Evolutionary conservation across 2,888 invertebrate species (phyloP).

Genomic region (Julus scandinavius): DNA sequence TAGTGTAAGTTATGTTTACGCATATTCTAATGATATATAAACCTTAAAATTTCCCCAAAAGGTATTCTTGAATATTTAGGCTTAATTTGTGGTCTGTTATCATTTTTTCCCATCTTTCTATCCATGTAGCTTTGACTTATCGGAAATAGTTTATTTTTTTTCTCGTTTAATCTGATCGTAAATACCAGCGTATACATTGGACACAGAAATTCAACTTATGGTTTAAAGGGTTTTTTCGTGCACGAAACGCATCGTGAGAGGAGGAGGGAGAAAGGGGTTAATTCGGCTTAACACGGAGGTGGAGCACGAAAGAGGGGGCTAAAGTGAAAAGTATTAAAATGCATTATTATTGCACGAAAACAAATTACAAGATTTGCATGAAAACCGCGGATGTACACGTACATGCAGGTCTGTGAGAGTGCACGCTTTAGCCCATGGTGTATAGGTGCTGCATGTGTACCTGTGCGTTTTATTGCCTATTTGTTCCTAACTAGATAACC

Average conservation of each 20-base stretch:
- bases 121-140: not conserved
- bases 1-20: no score
- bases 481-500: conserved; percentile 43
- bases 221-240: not conserved
- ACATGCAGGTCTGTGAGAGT: not conserved
- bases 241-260: conserved; percentile 22
- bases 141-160: not conserved
- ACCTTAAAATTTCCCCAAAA: not conserved
- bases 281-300: conserved; percentile 46
- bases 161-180: conserved; percentile 31
- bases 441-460: not conserved
- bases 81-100: not conserved
- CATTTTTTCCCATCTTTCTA: conserved; percentile 12
- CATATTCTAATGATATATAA: not conserved
- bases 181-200: not conserved
- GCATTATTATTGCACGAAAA: conserved; percentile 46
- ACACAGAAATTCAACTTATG: not conserved
- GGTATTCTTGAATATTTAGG: not conserved
- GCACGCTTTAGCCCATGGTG: not conserved
- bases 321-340: conserved; percentile 42
- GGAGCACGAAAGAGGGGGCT: conserved; percentile 33
- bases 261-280: not conserved
- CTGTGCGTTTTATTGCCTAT: conserved; percentile 46
- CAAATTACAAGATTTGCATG: conserved; percentile 44
- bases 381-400: not conserved